phyloP scores from a whole-genome alignment of 64 coral and sea anemone genomes.

The Actinia equina region DNA sequence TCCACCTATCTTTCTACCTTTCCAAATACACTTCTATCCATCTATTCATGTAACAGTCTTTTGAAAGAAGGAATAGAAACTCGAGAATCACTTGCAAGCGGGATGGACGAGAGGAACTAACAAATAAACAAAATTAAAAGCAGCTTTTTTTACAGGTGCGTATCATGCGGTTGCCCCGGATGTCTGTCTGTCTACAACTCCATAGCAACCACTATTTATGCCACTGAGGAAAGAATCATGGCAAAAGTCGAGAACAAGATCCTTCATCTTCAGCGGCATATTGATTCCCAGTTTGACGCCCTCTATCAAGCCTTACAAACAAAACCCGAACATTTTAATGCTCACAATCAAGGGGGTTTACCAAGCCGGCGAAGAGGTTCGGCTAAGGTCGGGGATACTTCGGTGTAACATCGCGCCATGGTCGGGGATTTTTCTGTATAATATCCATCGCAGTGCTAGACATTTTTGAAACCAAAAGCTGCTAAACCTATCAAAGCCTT shows the following conservation, averaged over 20 bases:
- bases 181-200: slow-evolving; percentile 92
- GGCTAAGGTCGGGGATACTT: slow-evolving; percentile 3
- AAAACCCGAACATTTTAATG: slow-evolving; percentile 50
- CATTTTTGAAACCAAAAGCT: no score
- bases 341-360: not conserved
- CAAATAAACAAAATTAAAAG: no score
- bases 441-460: no score
- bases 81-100: no score
- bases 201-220: slow-evolving; percentile 91
- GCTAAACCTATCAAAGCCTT: no score
- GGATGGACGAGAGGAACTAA: no score
- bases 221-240: slow-evolving; percentile 90
- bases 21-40: no score
- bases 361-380: slow-evolving; percentile 2
- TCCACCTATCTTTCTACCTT: no score
- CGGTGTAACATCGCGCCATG: not conserved
- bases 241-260: slow-evolving; percentile 78
- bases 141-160: slow-evolving; percentile 39
- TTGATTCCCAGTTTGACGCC: slow-evolving; percentile 74
- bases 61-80: no score
- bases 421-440: no score
- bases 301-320: slow-evolving; percentile 44
- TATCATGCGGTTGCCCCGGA: slow-evolving; percentile 88
- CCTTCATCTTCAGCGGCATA: slow-evolving; percentile 62
- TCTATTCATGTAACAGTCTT: no score